These are phyloP conservation scores for Nannoperca obscura DNA, from an alignment of 2,797 vertebrate species.

Conservation along the genomic window DNA sequence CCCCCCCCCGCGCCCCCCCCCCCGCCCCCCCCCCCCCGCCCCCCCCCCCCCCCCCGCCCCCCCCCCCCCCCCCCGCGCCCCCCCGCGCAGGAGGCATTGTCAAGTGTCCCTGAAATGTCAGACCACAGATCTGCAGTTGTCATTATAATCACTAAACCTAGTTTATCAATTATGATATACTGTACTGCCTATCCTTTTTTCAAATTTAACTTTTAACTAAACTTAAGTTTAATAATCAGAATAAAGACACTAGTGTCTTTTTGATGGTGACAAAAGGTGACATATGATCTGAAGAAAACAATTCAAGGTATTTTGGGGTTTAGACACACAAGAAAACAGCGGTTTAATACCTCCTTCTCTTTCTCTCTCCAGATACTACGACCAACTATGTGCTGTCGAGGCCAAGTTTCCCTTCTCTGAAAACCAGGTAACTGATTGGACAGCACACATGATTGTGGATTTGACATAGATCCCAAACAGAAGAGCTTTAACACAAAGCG, in stretches of 20 bases:
- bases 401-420: constrained; percentile 98
- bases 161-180: not conserved
- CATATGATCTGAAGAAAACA: not conserved
- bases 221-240: not conserved
- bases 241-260: not conserved
- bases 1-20: too few relatives aligned
- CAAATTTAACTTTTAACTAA: not conserved
- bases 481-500: constrained; percentile 34
- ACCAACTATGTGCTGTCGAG: constrained; percentile 96
- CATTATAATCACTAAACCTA: not conserved
- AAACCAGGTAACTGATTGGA: constrained; percentile 88
- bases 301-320: not conserved
- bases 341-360: constrained; percentile 11
- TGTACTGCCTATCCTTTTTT: not conserved
- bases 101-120: constrained; percentile 48
- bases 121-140: constrained; percentile 17
- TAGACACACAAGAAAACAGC: not conserved
- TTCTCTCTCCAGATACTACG: constrained; percentile 90
- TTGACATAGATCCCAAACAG: constrained; percentile 15
- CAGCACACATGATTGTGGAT: constrained; percentile 21
- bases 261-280: not conserved
- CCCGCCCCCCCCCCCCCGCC: too few relatives aligned
- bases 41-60: too few relatives aligned
- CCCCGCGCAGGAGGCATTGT: constrained; percentile 76
- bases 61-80: too few relatives aligned